Conservation (phyloP, 2,797 vertebrate genomes). For the Aeoliscus strigatus region DNA sequence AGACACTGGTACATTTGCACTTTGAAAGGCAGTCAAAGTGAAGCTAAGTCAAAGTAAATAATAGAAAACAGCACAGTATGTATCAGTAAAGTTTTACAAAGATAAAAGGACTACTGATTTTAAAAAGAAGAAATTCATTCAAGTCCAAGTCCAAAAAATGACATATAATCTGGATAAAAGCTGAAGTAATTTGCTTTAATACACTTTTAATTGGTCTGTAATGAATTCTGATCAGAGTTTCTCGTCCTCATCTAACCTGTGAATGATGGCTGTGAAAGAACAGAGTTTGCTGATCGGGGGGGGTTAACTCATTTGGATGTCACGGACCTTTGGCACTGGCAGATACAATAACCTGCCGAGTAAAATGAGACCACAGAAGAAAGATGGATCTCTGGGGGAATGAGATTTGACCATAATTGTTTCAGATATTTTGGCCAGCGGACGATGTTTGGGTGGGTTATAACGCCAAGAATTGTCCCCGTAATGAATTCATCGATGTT, state of each 20-base stretch:
- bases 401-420: conserved; percentile 78
- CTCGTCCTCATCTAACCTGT: conserved; percentile 27
- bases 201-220: conserved; percentile 31
- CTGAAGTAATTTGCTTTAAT: conserved; percentile 11
- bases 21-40: conserved; percentile 14
- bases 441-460: conserved; percentile 79
- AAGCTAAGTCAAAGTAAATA: no score
- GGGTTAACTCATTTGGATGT: conserved; percentile 57
- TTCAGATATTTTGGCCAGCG: conserved; percentile 75
- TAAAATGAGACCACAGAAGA: conserved; percentile 57
- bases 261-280: conserved; percentile 42
- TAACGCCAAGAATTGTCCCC: conserved; percentile 79
- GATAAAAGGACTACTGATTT: no score
- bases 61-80: no score
- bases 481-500: conserved; percentile 88
- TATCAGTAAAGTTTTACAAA: no score
- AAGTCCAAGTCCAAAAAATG: conserved; percentile 10
- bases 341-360: conserved; percentile 39
- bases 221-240: conserved; percentile 32
- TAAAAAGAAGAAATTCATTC: no score
- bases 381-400: conserved; percentile 69
- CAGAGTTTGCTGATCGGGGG: conserved; percentile 31
- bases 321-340: conserved; percentile 49
- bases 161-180: conserved; percentile 7
- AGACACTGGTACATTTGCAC: conserved; percentile 8